Evolutionary conservation across 2,113 vertebrate genomes (phyloP), one percentile per base, ranked within the genome.

Genomic region (Burhinus oedicnemus): DNA sequence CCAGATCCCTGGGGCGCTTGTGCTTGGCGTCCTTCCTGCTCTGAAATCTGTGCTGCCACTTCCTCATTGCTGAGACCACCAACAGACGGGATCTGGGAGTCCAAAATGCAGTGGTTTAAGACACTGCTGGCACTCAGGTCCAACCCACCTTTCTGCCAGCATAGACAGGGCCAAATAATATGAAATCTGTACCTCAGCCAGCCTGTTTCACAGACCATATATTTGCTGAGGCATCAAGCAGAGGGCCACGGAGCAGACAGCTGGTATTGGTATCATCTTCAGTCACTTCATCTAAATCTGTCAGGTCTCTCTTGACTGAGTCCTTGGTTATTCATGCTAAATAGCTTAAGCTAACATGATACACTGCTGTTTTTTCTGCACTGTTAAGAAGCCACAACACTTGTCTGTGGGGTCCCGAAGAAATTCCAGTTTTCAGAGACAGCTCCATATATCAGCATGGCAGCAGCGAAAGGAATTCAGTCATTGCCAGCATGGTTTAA

Each of bases 261-360:
- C 90, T 92, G 95, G 84, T 79, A 38, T 70, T 74, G 92, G 71
- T 93, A 65, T 94, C 95, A 90, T 95, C 92, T 82, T 93, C 90
- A 88, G 87, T 42, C 75, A 88, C 93, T 87, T 83, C 49, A 83
- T 93, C 82, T 88, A 80, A 83, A 94, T 92, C 82, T 94, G 90
- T 69, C 84, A 91, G 34, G 58, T 51, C 82, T 87, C 83, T 75
- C 51, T 60, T 70, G 74, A 80, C 87, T 55, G 78, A 6, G 19
- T 45, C 96, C 78, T 70, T 90, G 87, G 70, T 86, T 65, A 80
- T 87, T 85, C 82, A 32, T 70, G 82, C 75, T 85, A 61, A 95
- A 87, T 66, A 95, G 57, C 52, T 95, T 57, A 58, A 91, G 66
- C 21, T 85, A 94, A 91, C 11, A 4, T 9, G 87, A 66, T 69